Evolutionary conservation across 2,113 vertebrate genomes (phyloP), one percentile per base, ranked within the genome.

Genomic region (Pterocles burchelli): DNA sequence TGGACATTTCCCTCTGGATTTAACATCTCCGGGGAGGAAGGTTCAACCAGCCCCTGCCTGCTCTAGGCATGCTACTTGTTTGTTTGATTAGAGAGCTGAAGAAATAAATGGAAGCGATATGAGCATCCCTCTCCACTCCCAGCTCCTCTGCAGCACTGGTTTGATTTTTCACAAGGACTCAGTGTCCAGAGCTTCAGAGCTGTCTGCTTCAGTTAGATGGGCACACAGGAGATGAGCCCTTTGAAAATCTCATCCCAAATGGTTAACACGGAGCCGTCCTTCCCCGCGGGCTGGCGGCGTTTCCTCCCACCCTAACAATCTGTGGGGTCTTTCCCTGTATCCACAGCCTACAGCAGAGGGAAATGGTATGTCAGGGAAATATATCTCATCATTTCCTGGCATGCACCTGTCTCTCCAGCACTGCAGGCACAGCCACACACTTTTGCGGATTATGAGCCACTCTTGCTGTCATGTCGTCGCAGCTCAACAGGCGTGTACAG

Each of bases 161-260:
- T 85, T 68, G 72, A 51, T 95, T 92, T 88, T 88, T 85, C 90
- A 88, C 2, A 70, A 74, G 66, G 79, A 72, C 74, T 88, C 70
- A 59, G 31, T 5, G 38, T 88, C 78, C 90, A 68, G 68, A 75
- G 71, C 80, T 48, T 46, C 71, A 28, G 65, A 82, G 70, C 84
- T 70, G 57, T 29, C 79, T 58, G 71, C 51, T 51, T 31, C 55
- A 6, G 15, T 45, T 7, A 29, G 83, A 43, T 3, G 3, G 45
- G 54, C 8, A 1, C 31, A 4, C 0, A 14, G 45, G 31, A 72
- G 90, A 54, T 2, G 55, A 89, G 36, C 52, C 62, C 72, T 71
- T 57, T 48, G 85, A 67, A 77, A 59, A 59, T 8, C 78, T 62
- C 43, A 28, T 84, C 85, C 85, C 61, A 33, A 13, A 24, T 2